Percentiles rank a stretch among this genome's conserved stretches.
These are phyloP conservation scores for Trididemnum nubilum DNA, from an alignment of 23 tunicate genomes.

Conservation along the genomic window DNA sequence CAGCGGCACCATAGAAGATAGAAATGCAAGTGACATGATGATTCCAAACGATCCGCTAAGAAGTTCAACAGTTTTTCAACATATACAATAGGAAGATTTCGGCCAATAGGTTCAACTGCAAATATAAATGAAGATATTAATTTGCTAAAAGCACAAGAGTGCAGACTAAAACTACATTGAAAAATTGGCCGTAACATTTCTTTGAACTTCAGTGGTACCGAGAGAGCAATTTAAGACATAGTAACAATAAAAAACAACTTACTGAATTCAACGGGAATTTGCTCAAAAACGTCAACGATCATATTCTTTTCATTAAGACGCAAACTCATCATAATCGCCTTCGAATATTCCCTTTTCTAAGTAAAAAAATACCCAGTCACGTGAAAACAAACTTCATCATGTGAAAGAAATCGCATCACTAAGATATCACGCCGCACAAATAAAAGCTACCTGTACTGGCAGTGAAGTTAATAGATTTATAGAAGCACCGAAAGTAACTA, in stretches of 20 bases:
- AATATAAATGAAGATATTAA: not conserved
- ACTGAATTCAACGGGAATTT: slow-evolving; percentile 43
- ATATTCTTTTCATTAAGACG: slow-evolving; percentile 55
- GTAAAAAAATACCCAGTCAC: not conserved
- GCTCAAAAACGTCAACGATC: slow-evolving; percentile 58
- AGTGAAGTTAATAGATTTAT: too few species aligned
- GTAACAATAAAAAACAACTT: slow-evolving; percentile 18
- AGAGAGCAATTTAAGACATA: not conserved
- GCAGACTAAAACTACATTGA: too few species aligned
- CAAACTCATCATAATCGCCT: slow-evolving; percentile 76
- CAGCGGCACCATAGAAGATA: slow-evolving; percentile 72
- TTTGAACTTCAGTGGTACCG: too few species aligned
- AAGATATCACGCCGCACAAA: not conserved
- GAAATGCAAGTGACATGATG: slow-evolving; percentile 67
- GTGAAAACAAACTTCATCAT: not conserved
- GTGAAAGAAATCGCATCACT: not conserved
- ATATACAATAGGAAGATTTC: slow-evolving; percentile 43
- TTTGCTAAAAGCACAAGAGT: too few species aligned
- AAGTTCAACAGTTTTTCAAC: slow-evolving; percentile 61
- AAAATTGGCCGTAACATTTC: too few species aligned
- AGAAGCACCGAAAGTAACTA: too few species aligned
- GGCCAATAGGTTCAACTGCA: slow-evolving; percentile 51
- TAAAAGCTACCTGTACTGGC: too few species aligned
- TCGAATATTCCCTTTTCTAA: slow-evolving; percentile 58
- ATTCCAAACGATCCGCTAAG: slow-evolving; percentile 40